Conservation (phyloP, 2,113 vertebrate genomes). For the Atractosteus spatula region DNA sequence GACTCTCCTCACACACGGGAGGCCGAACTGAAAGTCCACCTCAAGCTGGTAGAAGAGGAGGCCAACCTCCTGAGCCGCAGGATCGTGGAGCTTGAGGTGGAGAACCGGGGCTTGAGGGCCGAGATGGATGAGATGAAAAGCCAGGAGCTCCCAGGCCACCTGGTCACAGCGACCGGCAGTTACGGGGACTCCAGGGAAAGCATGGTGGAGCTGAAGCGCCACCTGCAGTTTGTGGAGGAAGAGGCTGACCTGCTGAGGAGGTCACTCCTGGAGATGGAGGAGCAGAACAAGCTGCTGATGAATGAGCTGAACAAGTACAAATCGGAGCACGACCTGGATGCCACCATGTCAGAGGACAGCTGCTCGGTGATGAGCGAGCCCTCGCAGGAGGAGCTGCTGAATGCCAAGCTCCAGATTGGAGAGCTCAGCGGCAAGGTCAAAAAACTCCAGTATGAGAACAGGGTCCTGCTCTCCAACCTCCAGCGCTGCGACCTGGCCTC, state of each 20-base stretch:
- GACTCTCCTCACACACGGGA: conserved; percentile 91
- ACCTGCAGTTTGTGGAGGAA: conserved; percentile 97
- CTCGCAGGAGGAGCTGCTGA: conserved; percentile 82
- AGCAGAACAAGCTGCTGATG: conserved; percentile 95
- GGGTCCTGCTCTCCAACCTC: conserved; percentile 92
- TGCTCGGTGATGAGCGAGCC: conserved; percentile 80
- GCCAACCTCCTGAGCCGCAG: conserved; percentile 93
- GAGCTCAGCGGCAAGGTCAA: conserved; percentile 93
- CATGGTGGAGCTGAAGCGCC: conserved; percentile 84
- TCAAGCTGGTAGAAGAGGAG: conserved; percentile 96
- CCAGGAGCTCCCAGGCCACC: conserved; percentile 62
- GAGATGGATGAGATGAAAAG: conserved; percentile 95
- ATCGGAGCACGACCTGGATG: conserved; percentile 74
- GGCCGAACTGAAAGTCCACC: conserved; percentile 86
- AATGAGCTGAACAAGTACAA: conserved; percentile 91
- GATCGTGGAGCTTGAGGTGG: conserved; percentile 96
- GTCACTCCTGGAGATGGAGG: conserved; percentile 91
- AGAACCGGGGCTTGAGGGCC: conserved; percentile 89
- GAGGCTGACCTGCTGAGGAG: conserved; percentile 91
- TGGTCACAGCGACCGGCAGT: conserved; percentile 43
- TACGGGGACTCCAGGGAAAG: conserved; percentile 79
- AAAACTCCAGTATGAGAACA: conserved; percentile 98
- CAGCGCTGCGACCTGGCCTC: conserved; percentile 93
- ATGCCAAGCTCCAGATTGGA: conserved; percentile 84
- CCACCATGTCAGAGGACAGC: conserved; percentile 74